phyloP scores from a whole-genome alignment of 2,113 vertebrate genomes.

The Motacilla alba region DNA sequence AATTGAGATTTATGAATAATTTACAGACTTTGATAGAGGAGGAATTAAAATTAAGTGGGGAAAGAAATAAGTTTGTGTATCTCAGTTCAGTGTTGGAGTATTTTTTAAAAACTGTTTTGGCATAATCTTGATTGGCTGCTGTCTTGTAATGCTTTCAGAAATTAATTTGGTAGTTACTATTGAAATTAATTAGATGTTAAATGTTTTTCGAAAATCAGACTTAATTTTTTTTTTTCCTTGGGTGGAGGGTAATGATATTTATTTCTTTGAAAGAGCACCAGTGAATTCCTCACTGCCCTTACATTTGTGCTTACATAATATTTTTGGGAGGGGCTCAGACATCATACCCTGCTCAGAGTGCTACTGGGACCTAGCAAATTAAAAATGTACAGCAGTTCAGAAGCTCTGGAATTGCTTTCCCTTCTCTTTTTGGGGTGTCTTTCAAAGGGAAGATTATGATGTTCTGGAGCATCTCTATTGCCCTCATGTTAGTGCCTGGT shows the following conservation, averaged over 20 bases:
- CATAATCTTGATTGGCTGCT: background rate
- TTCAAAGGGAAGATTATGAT: background rate
- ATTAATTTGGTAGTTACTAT: background rate
- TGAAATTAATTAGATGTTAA: background rate
- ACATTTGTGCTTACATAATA: background rate
- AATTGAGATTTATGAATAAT: conserved; percentile 40
- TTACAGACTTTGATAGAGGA: background rate
- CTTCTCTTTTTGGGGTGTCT: background rate
- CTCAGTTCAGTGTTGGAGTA: background rate
- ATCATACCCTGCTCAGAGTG: background rate
- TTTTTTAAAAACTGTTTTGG: background rate
- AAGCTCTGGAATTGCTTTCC: background rate
- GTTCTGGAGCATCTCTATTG: background rate
- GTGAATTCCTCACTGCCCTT: background rate
- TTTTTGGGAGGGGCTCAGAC: background rate
- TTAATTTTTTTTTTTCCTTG: background rate
- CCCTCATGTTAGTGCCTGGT: background rate
- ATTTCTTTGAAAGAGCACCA: background rate
- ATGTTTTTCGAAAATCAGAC: background rate
- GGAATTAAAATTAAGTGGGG: background rate
- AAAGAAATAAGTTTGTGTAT: background rate
- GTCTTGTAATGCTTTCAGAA: background rate
- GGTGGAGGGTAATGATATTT: background rate
- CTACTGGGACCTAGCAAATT: background rate
- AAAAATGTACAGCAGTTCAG: background rate